Base-by-base conservation (phyloP, 2,797 vertebrate species). In the Liparis tanakae region DNA sequence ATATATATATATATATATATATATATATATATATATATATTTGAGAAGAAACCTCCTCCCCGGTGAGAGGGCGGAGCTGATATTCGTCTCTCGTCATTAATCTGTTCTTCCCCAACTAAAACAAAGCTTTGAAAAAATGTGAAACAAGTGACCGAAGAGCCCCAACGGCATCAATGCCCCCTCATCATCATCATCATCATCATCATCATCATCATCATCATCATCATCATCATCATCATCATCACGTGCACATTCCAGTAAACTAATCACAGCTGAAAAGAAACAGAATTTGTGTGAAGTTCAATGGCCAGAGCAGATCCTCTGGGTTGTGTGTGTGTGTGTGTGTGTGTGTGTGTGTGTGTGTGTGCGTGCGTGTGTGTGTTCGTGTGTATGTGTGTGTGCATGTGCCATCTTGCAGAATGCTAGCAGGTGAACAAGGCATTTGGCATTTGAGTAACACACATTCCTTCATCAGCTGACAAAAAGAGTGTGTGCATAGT, bases 401-500 rank as follows among this genome's bases (percentile, higher is more conserved):
- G 25, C 25, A 30, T 4, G 25, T 30, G 25, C 25, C 25, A 30
- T 30, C 25, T 50, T 8, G 25, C 76, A 73, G 77, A 85, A 76
- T 17, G 62, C 53, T 70, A 82, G 85, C 90, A 92, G 89, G 88
- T 92, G 89, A 90, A 70, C 75, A 70, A 74, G 81, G 81, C 78
- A 88, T 87, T 82, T 90, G 76, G 84, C 89, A 86, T 85, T 85
- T 86, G 87, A 57, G 78, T 88, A 76, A 65, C 41, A 80, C 67
- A 81, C 86, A 88, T 89, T 88, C 90, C 74, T 78, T 18, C 51
- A 86, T 92, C 90, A 93, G 88, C 82, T 92, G 88, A 92, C 88
- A 84, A 84, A 30, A 81, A 81, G 84, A 62, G 76, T 53, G 72
- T 66, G 66, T 66, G 72, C 34, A 7, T 43, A 33, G 51, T 55